Evolutionary conservation across 2,888 invertebrate genomes (phyloP), one percentile per base, ranked within the genome.

Genomic region (Pheosia tremula): DNA sequence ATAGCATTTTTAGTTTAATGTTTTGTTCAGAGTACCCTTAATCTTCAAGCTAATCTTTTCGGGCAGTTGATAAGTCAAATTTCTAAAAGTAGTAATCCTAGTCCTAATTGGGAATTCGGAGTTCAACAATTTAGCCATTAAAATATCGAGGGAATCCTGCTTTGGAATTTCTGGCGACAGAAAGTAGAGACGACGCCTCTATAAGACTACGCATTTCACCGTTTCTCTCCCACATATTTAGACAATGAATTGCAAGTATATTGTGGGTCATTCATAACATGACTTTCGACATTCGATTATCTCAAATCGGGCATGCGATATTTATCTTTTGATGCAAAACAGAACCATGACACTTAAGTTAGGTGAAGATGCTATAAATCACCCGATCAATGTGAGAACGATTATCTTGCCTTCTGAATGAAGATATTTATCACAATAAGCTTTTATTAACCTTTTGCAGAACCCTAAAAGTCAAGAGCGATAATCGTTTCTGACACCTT

Each of bases 381-480:
- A 50, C 9, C 13, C 50, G 50, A 24, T 50, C 8, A 50, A 24
- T 50, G 24, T 50, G 50, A 24, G 50, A 50, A 50, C 13, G 24
- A 24, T 50, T 71, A 69, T 63, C 65, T 63, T 56, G 49, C 61
- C 66, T 62, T 70, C 47, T 45, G 57, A 71, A 71, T 77, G 57
- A 77, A 75, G 75, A 70, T 72, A 77, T 74, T 74, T 55, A 69
- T 74, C 66, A 66, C 57, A 59, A 62, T 65, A 66, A 62, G 57
- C 63, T 64, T 71, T 67, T 64, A 72, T 72, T 68, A 75, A 74
- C 74, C 66, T 74, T 72, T 68, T 63, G 57, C 38, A 63, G 66
- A 56, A 47, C 56, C 55, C 62, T 68, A 59, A 67, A 66, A 66
- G 67, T 70, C 72, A 67, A 65, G 59, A 66, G 63, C 65, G 61